phyloP scores from a whole-genome alignment of 2,797 vertebrate genomes.

The Astyanax mexicanus region DNA sequence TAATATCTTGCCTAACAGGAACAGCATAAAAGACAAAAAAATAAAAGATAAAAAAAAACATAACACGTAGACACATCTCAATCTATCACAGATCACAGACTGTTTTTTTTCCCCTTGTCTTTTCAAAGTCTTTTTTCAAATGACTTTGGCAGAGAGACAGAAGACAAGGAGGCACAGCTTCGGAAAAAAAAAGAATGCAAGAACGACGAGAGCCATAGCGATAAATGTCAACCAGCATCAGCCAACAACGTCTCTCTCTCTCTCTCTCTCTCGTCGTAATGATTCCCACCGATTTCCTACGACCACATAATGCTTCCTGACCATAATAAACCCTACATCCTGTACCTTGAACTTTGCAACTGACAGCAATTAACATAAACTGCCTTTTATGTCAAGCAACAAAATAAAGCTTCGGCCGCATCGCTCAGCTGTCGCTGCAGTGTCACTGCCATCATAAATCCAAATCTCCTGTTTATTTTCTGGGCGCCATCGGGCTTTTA shows the following conservation, averaged over 20 bases:
- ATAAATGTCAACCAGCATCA: constrained; percentile 5
- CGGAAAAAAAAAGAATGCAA: background rate
- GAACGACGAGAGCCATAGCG: background rate
- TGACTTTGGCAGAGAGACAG: background rate
- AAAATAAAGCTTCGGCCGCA: background rate
- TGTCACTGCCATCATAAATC: constrained; percentile 23
- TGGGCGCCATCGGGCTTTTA: background rate
- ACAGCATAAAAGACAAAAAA: background rate
- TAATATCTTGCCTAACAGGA: constrained; percentile 17
- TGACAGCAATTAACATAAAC: constrained; percentile 25
- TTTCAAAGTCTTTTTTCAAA: background rate
- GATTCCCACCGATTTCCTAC: background rate
- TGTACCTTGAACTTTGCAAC: constrained; percentile 2
- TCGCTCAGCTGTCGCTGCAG: background rate
- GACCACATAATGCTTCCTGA: constrained; percentile 8
- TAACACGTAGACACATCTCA: background rate
- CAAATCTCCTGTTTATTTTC: background rate
- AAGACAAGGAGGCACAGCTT: background rate
- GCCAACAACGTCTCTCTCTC: too few species aligned
- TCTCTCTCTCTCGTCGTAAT: background rate
- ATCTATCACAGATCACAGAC: background rate
- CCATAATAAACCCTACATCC: constrained; percentile 5
- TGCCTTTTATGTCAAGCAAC: background rate
- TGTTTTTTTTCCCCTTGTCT: too few species aligned
- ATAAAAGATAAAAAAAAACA: too few species aligned